phyloP scores from a whole-genome alignment of 2,113 vertebrate genomes.

The Dromaius novaehollandiae region DNA sequence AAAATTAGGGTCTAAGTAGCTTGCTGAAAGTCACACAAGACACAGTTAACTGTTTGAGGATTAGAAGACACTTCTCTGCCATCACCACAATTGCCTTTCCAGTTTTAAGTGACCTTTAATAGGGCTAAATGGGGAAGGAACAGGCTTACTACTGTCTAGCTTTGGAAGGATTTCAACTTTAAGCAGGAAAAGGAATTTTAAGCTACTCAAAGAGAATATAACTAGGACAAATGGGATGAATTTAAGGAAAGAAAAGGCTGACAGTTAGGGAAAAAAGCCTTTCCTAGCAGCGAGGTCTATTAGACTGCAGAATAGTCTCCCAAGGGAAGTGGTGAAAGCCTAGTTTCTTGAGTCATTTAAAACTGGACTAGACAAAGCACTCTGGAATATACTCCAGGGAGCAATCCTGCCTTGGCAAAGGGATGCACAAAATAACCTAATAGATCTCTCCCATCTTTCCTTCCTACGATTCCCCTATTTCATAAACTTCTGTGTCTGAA shows the following conservation, averaged over 20 bases:
- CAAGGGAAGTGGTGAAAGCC: slow-evolving; percentile 57
- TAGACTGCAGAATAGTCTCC: slow-evolving; percentile 55
- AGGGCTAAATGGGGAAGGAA: slow-evolving; percentile 28
- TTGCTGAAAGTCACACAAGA: neutral
- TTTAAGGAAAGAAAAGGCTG: slow-evolving; percentile 50
- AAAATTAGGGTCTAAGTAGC: neutral
- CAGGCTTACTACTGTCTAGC: neutral
- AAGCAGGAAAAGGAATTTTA: neutral
- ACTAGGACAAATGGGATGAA: slow-evolving; percentile 33
- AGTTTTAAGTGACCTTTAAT: neutral
- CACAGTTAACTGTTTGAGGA: neutral
- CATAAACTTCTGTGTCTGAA: slow-evolving; percentile 37
- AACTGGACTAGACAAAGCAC: slow-evolving; percentile 65
- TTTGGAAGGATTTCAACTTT: slow-evolving; percentile 19
- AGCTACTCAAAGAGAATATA: neutral
- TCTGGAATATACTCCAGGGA: slow-evolving; percentile 38
- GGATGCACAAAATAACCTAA: slow-evolving; percentile 56
- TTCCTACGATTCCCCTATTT: slow-evolving; percentile 32
- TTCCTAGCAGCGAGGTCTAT: slow-evolving; percentile 41
- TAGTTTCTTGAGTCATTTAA: slow-evolving; percentile 50
- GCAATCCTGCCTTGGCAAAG: slow-evolving; percentile 59
- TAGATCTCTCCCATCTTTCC: slow-evolving; percentile 27
- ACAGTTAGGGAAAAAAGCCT: slow-evolving; percentile 17
- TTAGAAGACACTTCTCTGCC: neutral
- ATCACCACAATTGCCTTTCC: neutral